Conservation (phyloP, 2,797 vertebrate species). For the Megaceryle alcyon region DNA sequence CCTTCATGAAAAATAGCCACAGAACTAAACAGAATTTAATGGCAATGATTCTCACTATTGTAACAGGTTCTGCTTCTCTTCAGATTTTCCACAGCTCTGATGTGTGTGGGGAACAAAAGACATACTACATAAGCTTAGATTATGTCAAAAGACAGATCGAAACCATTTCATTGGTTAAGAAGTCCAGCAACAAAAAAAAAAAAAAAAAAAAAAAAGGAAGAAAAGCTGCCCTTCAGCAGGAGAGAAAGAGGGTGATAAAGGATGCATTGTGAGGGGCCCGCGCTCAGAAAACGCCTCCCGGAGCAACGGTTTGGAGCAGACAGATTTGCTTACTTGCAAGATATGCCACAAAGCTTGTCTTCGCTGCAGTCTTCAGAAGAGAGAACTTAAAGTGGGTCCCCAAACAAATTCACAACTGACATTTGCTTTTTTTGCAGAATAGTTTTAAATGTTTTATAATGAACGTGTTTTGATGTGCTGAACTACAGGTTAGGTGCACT, state of each 20-base stretch:
- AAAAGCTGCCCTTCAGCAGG: not conserved
- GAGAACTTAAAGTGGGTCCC: not conserved
- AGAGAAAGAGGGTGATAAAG: not conserved
- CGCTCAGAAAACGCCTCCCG: not conserved
- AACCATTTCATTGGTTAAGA: not conserved
- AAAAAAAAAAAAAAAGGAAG: not conserved
- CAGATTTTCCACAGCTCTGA: slow-evolving; percentile 1
- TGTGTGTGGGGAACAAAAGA: not conserved
- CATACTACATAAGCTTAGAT: not conserved
- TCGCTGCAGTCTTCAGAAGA: not conserved
- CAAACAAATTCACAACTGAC: not conserved
- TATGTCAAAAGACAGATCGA: not conserved
- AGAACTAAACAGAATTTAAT: not conserved
- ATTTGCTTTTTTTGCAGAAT: not conserved
- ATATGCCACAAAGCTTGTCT: not conserved
- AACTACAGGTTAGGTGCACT: not conserved
- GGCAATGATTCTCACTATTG: not conserved
- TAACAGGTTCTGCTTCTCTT: not conserved
- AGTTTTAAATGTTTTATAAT: not conserved
- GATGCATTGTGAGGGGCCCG: not conserved
- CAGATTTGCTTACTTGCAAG: not conserved
- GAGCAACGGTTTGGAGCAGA: not conserved
- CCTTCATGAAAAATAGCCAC: not conserved
- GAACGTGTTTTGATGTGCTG: not conserved
- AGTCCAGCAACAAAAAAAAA: not conserved